Conservation (phyloP, 2,888 invertebrate genomes). For the Eupithecia tripunctaria region DNA sequence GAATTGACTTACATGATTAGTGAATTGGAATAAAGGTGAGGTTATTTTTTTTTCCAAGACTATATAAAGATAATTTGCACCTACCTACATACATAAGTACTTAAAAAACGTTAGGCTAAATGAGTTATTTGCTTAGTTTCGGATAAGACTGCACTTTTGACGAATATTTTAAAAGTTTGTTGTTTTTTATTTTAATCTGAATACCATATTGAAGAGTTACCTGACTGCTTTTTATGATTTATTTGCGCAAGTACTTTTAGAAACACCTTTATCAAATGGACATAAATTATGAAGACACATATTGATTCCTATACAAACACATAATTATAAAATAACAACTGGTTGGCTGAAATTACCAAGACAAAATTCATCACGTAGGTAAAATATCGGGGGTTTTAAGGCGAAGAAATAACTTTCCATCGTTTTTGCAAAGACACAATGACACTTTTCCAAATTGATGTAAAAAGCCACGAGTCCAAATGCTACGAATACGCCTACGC, state of each 20-base stretch:
- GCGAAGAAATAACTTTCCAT: not conserved
- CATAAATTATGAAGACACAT: not conserved
- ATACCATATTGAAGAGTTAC: not conserved
- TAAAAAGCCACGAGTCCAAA: not conserved
- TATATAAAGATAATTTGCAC: not conserved
- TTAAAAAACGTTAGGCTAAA: not conserved
- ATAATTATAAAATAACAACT: too few species aligned
- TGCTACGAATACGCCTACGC: constrained; percentile 41
- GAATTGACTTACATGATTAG: constrained; percentile 38
- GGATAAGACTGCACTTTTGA: not conserved
- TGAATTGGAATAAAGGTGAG: constrained; percentile 28
- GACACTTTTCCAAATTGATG: not conserved
- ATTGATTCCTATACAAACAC: too few species aligned
- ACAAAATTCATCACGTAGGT: not conserved
- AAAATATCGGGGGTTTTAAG: not conserved
- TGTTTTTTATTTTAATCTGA: not conserved
- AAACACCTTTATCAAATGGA: not conserved
- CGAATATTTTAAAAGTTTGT: not conserved
- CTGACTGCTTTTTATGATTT: not conserved
- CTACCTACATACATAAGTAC: not conserved
- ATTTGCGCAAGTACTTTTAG: not conserved
- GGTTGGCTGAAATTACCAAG: too few species aligned
- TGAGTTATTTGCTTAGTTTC: not conserved
- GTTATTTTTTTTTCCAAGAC: not conserved
- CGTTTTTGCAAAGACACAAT: not conserved